Evolutionary conservation across 2,113 vertebrate species (phyloP).

Genomic region (Albula goreensis): DNA sequence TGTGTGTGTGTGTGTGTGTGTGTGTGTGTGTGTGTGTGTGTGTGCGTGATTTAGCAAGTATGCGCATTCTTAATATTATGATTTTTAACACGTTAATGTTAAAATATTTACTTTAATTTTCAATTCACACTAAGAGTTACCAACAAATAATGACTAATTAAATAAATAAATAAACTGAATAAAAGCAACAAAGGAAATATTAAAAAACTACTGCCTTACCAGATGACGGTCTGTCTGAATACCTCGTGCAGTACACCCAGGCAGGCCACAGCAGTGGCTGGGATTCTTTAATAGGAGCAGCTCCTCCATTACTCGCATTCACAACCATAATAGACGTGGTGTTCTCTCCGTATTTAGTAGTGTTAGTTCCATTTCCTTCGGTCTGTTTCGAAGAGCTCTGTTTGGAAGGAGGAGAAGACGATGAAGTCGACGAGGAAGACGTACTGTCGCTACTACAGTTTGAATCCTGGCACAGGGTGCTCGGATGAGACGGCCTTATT

Average conservation of each 20-base stretch:
- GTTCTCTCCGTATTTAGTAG: constrained; percentile 79
- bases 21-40: too few relatives aligned
- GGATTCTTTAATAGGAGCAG: constrained; percentile 73
- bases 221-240: constrained; percentile 96
- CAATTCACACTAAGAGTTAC: background rate
- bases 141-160: background rate
- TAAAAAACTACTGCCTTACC: constrained; percentile 82
- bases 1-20: background rate
- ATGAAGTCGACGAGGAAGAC: constrained; percentile 69
- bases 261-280: constrained; percentile 92
- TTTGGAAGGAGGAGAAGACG: constrained; percentile 60
- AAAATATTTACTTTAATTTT: constrained; percentile 12
- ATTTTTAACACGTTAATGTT: background rate
- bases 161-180: background rate
- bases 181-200: background rate
- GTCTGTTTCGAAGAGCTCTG: constrained; percentile 69
- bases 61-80: background rate
- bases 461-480: constrained; percentile 78
- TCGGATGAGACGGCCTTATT: constrained; percentile 70
- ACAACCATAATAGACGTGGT: constrained; percentile 78
- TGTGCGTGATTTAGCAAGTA: background rate
- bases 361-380: constrained; percentile 67
- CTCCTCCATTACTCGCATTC: constrained; percentile 76
- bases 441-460: constrained; percentile 84
- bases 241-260: constrained; percentile 97